phyloP scores from a whole-genome alignment of 2,888 invertebrate genomes.

The Artemia sinica region DNA sequence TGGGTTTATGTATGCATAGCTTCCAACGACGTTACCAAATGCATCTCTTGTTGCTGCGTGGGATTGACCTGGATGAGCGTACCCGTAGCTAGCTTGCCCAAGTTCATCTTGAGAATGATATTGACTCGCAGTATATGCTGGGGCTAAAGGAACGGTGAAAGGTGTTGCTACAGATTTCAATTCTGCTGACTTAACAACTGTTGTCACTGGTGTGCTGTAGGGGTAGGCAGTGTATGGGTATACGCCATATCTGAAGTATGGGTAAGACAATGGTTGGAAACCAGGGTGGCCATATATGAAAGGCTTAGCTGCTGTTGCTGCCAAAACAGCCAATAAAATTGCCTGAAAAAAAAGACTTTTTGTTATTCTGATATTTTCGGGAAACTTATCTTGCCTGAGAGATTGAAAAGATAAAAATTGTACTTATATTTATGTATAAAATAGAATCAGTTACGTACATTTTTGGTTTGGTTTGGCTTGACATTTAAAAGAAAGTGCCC shows the following conservation, averaged over 20 bases:
- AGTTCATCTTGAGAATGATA: constrained; percentile 26
- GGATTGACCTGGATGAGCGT: constrained; percentile 25
- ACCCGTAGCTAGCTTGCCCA: constrained; percentile 25
- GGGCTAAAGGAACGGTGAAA: constrained; percentile 19
- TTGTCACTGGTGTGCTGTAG: constrained; percentile 22
- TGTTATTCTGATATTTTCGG: no score
- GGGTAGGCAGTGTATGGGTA: constrained; percentile 24
- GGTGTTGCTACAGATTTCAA: constrained; percentile 22
- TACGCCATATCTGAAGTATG: constrained; percentile 21
- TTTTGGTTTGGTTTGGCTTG: no score
- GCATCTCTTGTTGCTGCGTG: constrained; percentile 29
- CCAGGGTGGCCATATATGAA: constrained; percentile 24
- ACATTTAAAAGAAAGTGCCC: no score
- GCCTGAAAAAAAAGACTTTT: constrained; percentile 33
- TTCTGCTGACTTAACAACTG: constrained; percentile 22
- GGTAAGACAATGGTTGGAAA: constrained; percentile 19
- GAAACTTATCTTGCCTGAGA: no score
- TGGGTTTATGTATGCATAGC: constrained; percentile 35
- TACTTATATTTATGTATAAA: no score
- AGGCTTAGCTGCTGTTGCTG: constrained; percentile 30
- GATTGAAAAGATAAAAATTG: no score
- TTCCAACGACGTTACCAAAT: constrained; percentile 33
- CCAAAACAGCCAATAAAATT: constrained; percentile 39
- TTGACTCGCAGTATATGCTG: constrained; percentile 23
- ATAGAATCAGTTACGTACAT: no score